Evolutionary conservation across 2,888 invertebrate genomes (phyloP), one percentile per base, ranked within the genome.

Genomic region (Rhagophthalmus giganteus): DNA sequence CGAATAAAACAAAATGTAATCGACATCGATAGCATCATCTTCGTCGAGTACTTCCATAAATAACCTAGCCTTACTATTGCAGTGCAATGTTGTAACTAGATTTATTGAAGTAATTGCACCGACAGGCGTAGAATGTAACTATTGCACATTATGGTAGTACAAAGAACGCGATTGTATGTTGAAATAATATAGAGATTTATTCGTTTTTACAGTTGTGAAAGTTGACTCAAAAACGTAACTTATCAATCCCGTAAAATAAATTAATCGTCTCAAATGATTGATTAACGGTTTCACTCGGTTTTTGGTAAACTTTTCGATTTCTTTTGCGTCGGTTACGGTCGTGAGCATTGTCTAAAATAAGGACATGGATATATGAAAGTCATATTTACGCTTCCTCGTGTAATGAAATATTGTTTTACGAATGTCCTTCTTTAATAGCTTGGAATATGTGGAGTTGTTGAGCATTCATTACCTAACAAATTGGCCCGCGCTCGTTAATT

Each of bases 131-230:
- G 20, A 5, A 20, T 39, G 39, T 39, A 13, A 25, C 38, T 26
- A 27, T 38, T 39, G 13, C 39, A 11, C 25, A 37, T 26, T 37
- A 24, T 37, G 8, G 8, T 26, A 26, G 25, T 37, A 37, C 37
- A 37, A 28, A 30, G 15, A 10, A 9, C 24, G 25, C 20, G 6
- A 30, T 24, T 15, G 8, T 8, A n/a, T 39, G 39, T 39, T 16
- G 39, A 39, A 39, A 39, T 12, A 16, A 4, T 11, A 26, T 3
- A 10, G 11, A 28, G 16, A 30, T 30, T 39, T 14, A 39, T 20
- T 35, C 20, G 12, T 31, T 32, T 34, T 44, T 14, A 12, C 28
- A 30, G 16, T 34, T 26, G 44, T 44, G 44, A 44, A 44, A 44
- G 44, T 44, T 15, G 24, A 11, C 9, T 10, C 16, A 14, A 27